phyloP scores from a whole-genome alignment of 2,797 vertebrate species.

The Scyliorhinus canicula region DNA sequence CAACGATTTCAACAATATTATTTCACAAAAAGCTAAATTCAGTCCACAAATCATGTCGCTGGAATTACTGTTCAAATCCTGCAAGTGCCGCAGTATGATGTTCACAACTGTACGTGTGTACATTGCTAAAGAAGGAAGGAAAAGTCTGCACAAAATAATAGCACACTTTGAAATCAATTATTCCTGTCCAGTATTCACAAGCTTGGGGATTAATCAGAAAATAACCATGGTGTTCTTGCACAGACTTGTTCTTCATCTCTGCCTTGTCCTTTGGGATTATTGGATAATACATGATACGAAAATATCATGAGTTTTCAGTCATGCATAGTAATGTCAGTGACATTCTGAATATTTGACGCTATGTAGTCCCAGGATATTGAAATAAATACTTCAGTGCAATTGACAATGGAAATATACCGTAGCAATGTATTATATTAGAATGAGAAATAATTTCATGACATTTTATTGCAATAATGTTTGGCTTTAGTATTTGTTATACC shows the following conservation, averaged over 20 bases:
- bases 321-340: slow-evolving; percentile 27
- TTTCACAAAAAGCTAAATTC: no score
- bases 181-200: slow-evolving; percentile 28
- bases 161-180: slow-evolving; percentile 28
- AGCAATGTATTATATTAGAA: not conserved
- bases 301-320: slow-evolving; percentile 29
- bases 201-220: slow-evolving; percentile 28
- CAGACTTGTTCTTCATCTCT: not conserved
- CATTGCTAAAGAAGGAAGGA: not conserved
- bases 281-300: slow-evolving; percentile 28
- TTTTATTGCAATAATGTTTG: slow-evolving; percentile 15
- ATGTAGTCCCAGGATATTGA: slow-evolving; percentile 32
- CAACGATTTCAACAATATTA: not conserved
- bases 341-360: slow-evolving; percentile 18
- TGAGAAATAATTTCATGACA: slow-evolving; percentile 9
- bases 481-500: slow-evolving; percentile 10
- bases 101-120: not conserved
- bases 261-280: slow-evolving; percentile 29
- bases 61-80: slow-evolving; percentile 1
- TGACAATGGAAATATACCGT: not conserved
- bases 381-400: slow-evolving; percentile 12
- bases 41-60: not conserved
- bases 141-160: not conserved
- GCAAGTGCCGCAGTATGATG: not conserved
- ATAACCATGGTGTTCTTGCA: slow-evolving; percentile 18